Base-by-base conservation (phyloP, 2,797 vertebrate genomes). In the Smutsia gigantea region DNA sequence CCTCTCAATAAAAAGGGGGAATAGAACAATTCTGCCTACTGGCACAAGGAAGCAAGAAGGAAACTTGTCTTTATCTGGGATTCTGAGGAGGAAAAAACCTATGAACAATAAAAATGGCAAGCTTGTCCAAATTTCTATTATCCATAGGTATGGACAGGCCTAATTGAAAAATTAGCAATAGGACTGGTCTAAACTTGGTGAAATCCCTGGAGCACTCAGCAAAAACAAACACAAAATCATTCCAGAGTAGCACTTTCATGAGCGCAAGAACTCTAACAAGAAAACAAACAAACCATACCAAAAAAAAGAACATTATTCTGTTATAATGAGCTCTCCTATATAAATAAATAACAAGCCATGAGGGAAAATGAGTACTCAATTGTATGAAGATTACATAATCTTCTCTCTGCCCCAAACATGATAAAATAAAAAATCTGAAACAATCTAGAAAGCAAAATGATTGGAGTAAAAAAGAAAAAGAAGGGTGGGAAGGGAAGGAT, bases 211-310 rank as follows among this genome's bases (percentile, higher is more conserved):
- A 74, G 8, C 5, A 87, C 21, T 14, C 51, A 66, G 10, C 37
- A 96, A 93, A 97, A 96, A 49, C 31, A 69, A 68, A 88, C 9
- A 74, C 17, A 81, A 88, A 85, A 74, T 27, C 14, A 75, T 37
- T 91, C 77, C 63, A 23, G 49, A 82, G 4, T 7, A 83, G 17
- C 17, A 72, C 14, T 72, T 82, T 21, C 39, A n/a, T 55, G 51
- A 63, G n/a, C 71, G 27, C 46, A 75, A 81, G 21, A n/a, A 88
- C 31, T 74, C 42, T 13, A 31, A 59, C 15, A 66, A 34, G 66
- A 81, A 90, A 77, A 57, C 12, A 46, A 69, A 59, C 8, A 86
- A 87, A 61, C 66, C 5, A 9, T 27, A 2, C 21, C 27, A 61
- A 84, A 88, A 78, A 68, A 39, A 78, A 74, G 42, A 94, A 68